phyloP scores from a whole-genome alignment of 2,797 vertebrate species.

The Rhinogobio ventralis region DNA sequence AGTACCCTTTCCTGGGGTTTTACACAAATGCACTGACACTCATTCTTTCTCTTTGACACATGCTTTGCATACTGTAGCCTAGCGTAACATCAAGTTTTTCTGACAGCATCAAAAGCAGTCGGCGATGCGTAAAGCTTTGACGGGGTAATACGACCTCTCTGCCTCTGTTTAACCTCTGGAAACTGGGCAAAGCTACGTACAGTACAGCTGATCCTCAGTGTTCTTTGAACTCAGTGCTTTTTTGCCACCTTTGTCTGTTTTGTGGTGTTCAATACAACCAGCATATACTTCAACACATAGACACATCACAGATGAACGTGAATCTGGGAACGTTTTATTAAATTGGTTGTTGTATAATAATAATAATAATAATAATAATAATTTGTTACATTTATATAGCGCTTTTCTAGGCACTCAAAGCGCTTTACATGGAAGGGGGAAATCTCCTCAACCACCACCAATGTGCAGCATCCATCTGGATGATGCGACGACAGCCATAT shows the following conservation, averaged over 20 bases:
- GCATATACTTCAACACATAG: background rate
- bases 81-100: slow-evolving; percentile 67
- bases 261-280: background rate
- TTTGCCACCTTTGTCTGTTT: background rate
- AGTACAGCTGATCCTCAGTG: background rate
- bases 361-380: no score
- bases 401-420: no score
- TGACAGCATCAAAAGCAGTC: slow-evolving; percentile 77
- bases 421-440: no score
- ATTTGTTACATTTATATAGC: no score
- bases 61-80: slow-evolving; percentile 58
- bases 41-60: slow-evolving; percentile 37
- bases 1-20: slow-evolving; percentile 60
- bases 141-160: slow-evolving; percentile 69
- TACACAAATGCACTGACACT: slow-evolving; percentile 50
- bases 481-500: no score
- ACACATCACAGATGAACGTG: background rate
- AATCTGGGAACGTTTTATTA: background rate
- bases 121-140: slow-evolving; percentile 66
- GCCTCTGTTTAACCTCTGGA: slow-evolving; percentile 46
- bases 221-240: background rate
- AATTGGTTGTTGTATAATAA: no score
- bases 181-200: slow-evolving; percentile 13
- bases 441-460: no score
- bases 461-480: no score